Percentiles rank a stretch among this genome's conserved stretches.
phyloP scores from a whole-genome alignment of 2,113 vertebrate species.

The Phycodurus eques region DNA sequence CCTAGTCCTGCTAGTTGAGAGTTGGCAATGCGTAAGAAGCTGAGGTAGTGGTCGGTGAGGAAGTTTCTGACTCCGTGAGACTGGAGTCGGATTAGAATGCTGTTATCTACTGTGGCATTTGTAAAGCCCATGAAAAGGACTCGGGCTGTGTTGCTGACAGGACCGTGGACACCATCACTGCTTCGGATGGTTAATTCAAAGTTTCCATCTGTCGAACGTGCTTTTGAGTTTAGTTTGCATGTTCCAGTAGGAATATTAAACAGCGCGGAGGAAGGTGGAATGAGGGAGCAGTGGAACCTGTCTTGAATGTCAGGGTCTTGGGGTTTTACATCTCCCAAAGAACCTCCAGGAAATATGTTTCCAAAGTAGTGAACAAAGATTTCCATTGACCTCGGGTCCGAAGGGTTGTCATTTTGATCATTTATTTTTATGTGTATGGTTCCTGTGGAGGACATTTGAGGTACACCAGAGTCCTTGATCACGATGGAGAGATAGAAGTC shows the following conservation, averaged over 20 bases:
- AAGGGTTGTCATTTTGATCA: constrained; percentile 96
- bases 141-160: constrained; percentile 82
- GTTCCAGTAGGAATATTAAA: constrained; percentile 85
- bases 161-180: constrained; percentile 82
- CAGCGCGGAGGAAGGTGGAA: constrained; percentile 81
- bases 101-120: constrained; percentile 91
- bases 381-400: constrained; percentile 86
- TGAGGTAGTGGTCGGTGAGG: constrained; percentile 89
- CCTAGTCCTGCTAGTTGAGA: constrained; percentile 90
- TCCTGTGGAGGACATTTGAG: constrained; percentile 96
- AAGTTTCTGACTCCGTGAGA: constrained; percentile 80
- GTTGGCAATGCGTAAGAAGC: constrained; percentile 86
- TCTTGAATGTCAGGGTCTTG: constrained; percentile 92
- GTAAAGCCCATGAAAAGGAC: constrained; percentile 84
- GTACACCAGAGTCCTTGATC: constrained; percentile 88
- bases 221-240: constrained; percentile 85
- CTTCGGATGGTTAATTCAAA: constrained; percentile 88
- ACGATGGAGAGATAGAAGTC: constrained; percentile 89
- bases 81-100: constrained; percentile 84
- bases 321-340: constrained; percentile 85
- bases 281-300: constrained; percentile 88
- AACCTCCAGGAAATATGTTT: constrained; percentile 88
- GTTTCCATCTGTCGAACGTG: constrained; percentile 83
- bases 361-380: constrained; percentile 93
- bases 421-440: constrained; percentile 86